Evolutionary conservation across 2,797 vertebrate genomes (phyloP), one percentile per base, ranked within the genome.

Genomic region (Erithacus rubecula): DNA sequence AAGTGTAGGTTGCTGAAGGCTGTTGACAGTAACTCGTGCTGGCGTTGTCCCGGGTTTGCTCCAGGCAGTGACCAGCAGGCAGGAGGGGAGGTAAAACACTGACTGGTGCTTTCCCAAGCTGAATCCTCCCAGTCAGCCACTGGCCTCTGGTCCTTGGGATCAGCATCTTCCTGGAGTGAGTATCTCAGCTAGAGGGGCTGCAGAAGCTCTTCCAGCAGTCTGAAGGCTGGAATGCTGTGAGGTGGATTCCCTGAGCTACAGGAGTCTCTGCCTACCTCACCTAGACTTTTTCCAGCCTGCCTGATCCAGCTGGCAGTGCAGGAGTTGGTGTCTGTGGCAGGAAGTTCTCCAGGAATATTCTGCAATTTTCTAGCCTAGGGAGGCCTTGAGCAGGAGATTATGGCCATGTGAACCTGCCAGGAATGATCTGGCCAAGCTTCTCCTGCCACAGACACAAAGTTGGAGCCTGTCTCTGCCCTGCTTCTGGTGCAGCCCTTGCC

Each of bases 101-200:
- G 24, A 1, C 23, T 46, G n/a, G 9, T 37, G 17, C 37, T 43
- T 71, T 68, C 26, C 12, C 11, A 36, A 23, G 11, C 34, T 23
- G 27, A 36, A 27, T 59, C 24, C 19, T n/a, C 19, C 27, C 12
- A 41, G 32, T 6, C 36, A 59, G n/a, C 39, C 1, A 1, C 49
- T 69, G 65, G 37, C 29, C 23, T 53, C 23, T 5, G 21, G 12
- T 69, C 43, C 44, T 29, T 71, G 44, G 41, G 14, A 41, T 89
- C 7, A 21, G 24, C 0, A 0, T 29, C 24, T 56, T 16, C 9
- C 5, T 7, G 0, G 24, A 60, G 27, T 0, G 0, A n/a, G 7
- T 12, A 17, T 24, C 29, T 77, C 26, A 34, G 37, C 55, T 41
- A 12, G 59, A 43, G 29, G 15, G 8, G 23, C 24, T 0, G 0